Evolutionary conservation across 2,113 vertebrate genomes (phyloP).

Genomic region (Percopsis transmontana): DNA sequence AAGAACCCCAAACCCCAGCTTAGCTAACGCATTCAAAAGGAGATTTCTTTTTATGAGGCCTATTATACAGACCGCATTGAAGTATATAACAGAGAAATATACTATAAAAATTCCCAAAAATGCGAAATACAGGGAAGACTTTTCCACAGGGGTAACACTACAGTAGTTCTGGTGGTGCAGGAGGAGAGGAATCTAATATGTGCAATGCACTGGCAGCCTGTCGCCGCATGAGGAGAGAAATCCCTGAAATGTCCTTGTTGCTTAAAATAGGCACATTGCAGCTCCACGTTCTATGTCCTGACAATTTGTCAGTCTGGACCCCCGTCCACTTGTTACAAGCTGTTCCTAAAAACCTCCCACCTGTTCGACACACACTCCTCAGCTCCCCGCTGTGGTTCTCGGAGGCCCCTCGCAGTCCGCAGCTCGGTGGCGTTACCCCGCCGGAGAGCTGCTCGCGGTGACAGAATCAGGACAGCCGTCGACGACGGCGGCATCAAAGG

Average conservation of each 20-base stretch:
- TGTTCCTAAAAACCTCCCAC: slow-evolving; percentile 23
- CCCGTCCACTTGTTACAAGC: slow-evolving; percentile 17
- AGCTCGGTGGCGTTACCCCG: slow-evolving; percentile 32
- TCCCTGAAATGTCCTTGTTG: slow-evolving; percentile 7
- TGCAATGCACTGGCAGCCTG: slow-evolving; percentile 26
- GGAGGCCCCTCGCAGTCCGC: slow-evolving; percentile 27
- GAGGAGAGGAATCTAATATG: slow-evolving; percentile 35
- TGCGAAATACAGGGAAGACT: not conserved
- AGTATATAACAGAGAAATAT: slow-evolving; percentile 13
- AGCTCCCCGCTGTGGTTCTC: slow-evolving; percentile 24
- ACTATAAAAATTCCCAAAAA: too few relatives aligned
- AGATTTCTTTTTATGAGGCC: slow-evolving; percentile 33
- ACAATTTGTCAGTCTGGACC: slow-evolving; percentile 50
- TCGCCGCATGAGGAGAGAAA: slow-evolving; percentile 5
- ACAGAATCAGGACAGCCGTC: slow-evolving; percentile 70
- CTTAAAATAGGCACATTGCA: slow-evolving; percentile 28
- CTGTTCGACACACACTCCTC: slow-evolving; percentile 29
- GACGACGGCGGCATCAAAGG: slow-evolving; percentile 54
- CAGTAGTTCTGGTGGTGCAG: slow-evolving; percentile 3
- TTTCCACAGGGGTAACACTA: slow-evolving; percentile 40
- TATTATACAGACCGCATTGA: not conserved
- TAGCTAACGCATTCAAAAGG: slow-evolving; percentile 35
- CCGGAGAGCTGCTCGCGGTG: slow-evolving; percentile 51
- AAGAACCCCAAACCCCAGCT: not conserved
- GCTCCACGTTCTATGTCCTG: slow-evolving; percentile 40